Base-by-base conservation (phyloP, 2,888 invertebrate species). In the Volucella inflata region DNA sequence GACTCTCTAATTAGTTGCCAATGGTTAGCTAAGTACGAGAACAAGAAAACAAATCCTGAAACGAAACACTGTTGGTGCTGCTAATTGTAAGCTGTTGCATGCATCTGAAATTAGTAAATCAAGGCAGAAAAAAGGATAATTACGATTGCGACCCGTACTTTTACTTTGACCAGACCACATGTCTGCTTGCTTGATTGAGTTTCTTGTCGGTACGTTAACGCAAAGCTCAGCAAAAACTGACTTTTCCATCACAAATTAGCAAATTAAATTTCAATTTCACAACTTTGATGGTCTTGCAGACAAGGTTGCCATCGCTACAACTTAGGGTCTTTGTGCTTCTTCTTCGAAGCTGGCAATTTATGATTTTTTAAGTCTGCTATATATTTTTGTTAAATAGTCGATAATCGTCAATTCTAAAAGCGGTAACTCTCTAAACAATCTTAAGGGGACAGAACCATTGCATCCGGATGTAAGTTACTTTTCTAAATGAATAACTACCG, bases 1-100 rank as follows among this genome's bases (percentile, higher is more conserved):
- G 84, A 84, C 84, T 84, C 40, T 75, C 44, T 84, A 84, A 84
- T 84, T 71, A 75, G 74, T 64, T 46, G 46, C 38, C 59, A 57
- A 72, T 72, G 42, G 51, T 36, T 55, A 38, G 48, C 44, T 76
- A 51, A 70, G 64, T 55, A 55, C 40, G 11, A 14, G 16, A 42
- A 17, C 11, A 46, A n/a, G 70, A 46, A 70, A 17, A 21, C 8
- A 40, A 60, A 70, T 81, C 64, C 30, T 40, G 16, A 57, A 76
- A 65, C 40, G 30, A 50, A 11, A 36, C 30, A 12, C 50, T 44
- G 44, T 64, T 57, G 42, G 67, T 57, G 68, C 36, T 40, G 48
- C 40, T 65, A 53, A 71, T 48, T 57, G 67, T 64, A 65, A 84
- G 70, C 59, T 71, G 79, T 79, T 84, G 84, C 83, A 75, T 75